Base-by-base conservation (phyloP, 1,140 invertebrate species). In the Drosophila asahinai region DNA sequence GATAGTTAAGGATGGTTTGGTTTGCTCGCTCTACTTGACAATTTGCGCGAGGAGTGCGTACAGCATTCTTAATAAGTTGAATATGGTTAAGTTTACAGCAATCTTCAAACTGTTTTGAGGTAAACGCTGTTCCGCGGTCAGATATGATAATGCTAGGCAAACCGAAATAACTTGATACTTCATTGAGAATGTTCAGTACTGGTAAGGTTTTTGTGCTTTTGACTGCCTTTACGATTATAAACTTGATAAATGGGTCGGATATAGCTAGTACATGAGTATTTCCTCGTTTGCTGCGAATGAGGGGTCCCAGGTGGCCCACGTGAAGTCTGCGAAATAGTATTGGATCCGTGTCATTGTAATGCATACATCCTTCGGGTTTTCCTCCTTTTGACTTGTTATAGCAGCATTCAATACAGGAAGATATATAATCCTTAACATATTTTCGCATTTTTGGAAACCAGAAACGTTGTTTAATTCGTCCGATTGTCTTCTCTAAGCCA, bases 391-490 rank as follows among this genome's bases (percentile, higher is more conserved):
- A 57, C 19, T 42, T 42, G 25, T 42, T 42, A 7, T 25, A 57
- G 36, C 54, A 42, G 17, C 36, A 38, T 36, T 55, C 27, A 5
- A 36, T 19, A 12, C 52, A 38, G 38, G 30, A 19, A 17, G n/a
- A 55, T n/a, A n/a, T 55, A n/a, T 55, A 55, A 11, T 38, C 8
- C 33, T 55, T 38, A 9, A 55, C n/a, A 36, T 55, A 36, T 33
- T 55, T 42, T 19, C 30, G n/a, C n/a, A 38, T 55, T 17, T 54
- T 54, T 54, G 51, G 51, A 27, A 36, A 54, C 27, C 51, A 57
- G 22, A 33, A 33, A 33, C 30, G 7, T 9, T 33, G 7, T 33
- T 33, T 33, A 33, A 36, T 36, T 36, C 33, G 9, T 36, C 33
- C 33, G 9, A 36, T 36, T 2, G 33, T 36, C 33, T 36, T 38